A percentile compares a stretch with the other conserved stretches of the same genome.
Evolutionary conservation across 2,113 vertebrate genomes (phyloP).

Genomic region (Syrrhaptes paradoxus): DNA sequence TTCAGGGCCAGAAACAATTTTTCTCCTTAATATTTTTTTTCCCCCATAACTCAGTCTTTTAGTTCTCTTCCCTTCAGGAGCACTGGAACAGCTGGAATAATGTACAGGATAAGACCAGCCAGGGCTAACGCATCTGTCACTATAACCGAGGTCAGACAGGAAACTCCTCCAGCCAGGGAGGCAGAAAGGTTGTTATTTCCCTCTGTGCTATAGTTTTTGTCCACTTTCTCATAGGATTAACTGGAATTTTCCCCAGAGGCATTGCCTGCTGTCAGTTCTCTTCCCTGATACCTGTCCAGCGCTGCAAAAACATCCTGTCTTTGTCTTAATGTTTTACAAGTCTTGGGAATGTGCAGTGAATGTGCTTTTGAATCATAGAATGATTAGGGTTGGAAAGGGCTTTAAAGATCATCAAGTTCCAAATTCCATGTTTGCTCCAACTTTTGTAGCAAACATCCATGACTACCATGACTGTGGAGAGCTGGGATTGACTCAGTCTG

Average conservation of each 20-base stretch:
- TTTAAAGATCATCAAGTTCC: too few relatives aligned
- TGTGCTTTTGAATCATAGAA: neutral
- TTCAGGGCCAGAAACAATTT: conserved; percentile 2
- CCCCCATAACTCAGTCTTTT: neutral
- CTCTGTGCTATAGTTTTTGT: neutral
- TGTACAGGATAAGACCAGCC: neutral
- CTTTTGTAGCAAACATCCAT: neutral
- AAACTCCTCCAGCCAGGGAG: neutral
- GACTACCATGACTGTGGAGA: neutral
- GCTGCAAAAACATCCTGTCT: neutral
- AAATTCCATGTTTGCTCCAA: too few relatives aligned
- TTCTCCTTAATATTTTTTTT: neutral
- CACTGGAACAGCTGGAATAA: neutral
- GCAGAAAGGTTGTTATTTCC: neutral
- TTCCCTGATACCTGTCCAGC: neutral
- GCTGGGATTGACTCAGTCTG: neutral
- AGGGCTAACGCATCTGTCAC: neutral
- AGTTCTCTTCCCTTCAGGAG: neutral
- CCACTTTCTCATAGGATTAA: neutral
- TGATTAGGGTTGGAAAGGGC: too few relatives aligned
- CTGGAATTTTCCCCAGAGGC: neutral
- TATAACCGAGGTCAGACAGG: neutral
- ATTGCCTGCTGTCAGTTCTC: neutral
- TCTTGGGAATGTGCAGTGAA: neutral
- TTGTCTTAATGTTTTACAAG: neutral